Conservation (phyloP, 2,113 vertebrate genomes). For the Martes martes region DNA sequence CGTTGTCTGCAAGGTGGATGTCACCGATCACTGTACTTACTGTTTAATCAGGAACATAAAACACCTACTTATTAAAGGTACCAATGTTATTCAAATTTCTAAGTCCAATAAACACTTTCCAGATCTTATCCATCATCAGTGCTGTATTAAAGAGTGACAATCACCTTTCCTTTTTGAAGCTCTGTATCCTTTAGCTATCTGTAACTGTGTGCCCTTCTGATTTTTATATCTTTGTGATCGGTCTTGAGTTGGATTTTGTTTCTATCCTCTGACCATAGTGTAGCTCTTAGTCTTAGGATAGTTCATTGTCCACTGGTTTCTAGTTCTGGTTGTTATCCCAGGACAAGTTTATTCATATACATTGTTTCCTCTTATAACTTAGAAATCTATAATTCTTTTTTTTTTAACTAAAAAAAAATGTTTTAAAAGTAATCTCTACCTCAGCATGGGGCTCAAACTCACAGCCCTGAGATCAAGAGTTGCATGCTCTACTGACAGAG, state of each 20-base stretch:
- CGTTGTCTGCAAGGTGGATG: background rate
- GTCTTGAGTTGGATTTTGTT: background rate
- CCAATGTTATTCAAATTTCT: background rate
- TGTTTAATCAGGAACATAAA: background rate
- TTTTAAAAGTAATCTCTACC: background rate
- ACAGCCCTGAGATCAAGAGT: background rate
- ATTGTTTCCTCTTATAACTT: background rate
- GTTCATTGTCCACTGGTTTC: background rate
- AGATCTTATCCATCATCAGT: background rate
- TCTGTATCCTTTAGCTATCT: background rate
- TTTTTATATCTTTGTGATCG: background rate
- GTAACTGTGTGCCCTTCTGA: background rate
- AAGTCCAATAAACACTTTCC: background rate
- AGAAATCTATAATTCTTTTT: background rate
- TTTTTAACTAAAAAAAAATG: background rate
- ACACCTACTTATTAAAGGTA: background rate
- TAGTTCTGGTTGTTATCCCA: background rate
- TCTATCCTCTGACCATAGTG: background rate
- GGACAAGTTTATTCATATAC: background rate
- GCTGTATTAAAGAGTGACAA: background rate
- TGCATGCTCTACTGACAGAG: background rate
- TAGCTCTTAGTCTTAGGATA: background rate
- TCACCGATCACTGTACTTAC: background rate
- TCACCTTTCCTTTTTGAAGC: background rate
- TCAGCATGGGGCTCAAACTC: background rate